A percentile compares a stretch with the other conserved stretches of the same genome.
These are phyloP conservation scores for Chionis minor DNA, from an alignment of 2,113 vertebrate species.

Conservation along the genomic window DNA sequence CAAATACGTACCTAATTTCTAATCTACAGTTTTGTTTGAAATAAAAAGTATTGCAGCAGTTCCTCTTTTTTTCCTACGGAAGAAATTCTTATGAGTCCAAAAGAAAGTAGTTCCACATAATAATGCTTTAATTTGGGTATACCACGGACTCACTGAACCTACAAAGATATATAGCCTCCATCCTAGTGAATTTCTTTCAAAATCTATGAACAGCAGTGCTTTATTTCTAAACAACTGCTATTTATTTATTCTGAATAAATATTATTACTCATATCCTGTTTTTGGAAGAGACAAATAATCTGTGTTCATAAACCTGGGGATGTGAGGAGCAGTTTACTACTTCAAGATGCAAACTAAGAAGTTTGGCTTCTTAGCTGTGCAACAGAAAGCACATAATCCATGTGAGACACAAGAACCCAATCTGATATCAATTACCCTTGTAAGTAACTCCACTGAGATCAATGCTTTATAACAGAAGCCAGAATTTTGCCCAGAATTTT, in stretches of 20 bases:
- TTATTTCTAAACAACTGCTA: constrained; percentile 29
- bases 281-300: background rate
- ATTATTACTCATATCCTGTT: background rate
- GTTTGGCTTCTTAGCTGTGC: background rate
- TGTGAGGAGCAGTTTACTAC: background rate
- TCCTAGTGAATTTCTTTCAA: background rate
- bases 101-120: background rate
- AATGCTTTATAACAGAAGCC: background rate
- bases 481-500: background rate
- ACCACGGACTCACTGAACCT: background rate
- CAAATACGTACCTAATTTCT: background rate
- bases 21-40: background rate
- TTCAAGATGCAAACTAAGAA: constrained; percentile 12
- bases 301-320: background rate
- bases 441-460: background rate
- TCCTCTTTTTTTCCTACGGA: background rate
- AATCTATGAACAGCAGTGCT: background rate
- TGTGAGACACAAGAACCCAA: background rate
- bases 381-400: background rate
- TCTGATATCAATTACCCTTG: background rate
- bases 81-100: background rate
- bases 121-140: background rate
- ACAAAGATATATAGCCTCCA: background rate
- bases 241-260: background rate
- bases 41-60: background rate